Percentiles rank a stretch among this genome's conserved stretches.
These are phyloP conservation scores for Flabesymbios commensalis DNA, from an alignment of 2,888 invertebrate species.

Conservation along the genomic window DNA sequence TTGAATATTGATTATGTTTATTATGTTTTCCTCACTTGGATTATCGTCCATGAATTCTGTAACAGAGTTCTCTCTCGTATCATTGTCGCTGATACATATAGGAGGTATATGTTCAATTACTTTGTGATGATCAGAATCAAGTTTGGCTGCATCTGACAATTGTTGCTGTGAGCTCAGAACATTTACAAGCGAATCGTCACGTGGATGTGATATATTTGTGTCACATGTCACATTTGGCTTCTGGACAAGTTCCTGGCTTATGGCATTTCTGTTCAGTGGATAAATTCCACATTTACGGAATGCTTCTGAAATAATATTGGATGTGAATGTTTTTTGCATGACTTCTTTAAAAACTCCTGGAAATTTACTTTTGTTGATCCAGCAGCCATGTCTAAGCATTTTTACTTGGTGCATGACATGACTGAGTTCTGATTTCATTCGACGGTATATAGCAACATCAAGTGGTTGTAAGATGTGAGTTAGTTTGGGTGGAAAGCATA, in stretches of 20 bases:
- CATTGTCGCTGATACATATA: too few species aligned
- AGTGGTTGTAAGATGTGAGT: slow-evolving; percentile 6
- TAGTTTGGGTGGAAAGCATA: slow-evolving; percentile 11
- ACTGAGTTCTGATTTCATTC: slow-evolving; percentile 5
- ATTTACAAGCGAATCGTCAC: too few species aligned
- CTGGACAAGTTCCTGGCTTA: slow-evolving; percentile 6
- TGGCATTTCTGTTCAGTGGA: background rate
- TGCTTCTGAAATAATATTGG: background rate
- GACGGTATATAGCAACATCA: slow-evolving; percentile 9
- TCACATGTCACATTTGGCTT: too few species aligned
- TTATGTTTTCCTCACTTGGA: too few species aligned
- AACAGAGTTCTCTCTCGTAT: too few species aligned
- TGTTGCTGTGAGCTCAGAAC: too few species aligned
- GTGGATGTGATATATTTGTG: background rate
- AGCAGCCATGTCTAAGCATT: slow-evolving; percentile 5
- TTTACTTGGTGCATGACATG: slow-evolving; percentile 11
- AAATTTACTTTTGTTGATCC: slow-evolving; percentile 10
- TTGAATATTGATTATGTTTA: too few species aligned
- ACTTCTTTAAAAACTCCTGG: slow-evolving; percentile 5
- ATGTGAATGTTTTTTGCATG: slow-evolving; percentile 3
- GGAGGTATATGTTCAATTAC: too few species aligned
- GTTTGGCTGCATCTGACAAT: too few species aligned
- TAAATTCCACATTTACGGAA: slow-evolving; percentile 12
- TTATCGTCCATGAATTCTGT: too few species aligned
- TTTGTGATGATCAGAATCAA: too few species aligned